These are phyloP conservation scores for Lottia scabra DNA, from an alignment of 2,888 invertebrate genomes.

Conservation along the genomic window DNA sequence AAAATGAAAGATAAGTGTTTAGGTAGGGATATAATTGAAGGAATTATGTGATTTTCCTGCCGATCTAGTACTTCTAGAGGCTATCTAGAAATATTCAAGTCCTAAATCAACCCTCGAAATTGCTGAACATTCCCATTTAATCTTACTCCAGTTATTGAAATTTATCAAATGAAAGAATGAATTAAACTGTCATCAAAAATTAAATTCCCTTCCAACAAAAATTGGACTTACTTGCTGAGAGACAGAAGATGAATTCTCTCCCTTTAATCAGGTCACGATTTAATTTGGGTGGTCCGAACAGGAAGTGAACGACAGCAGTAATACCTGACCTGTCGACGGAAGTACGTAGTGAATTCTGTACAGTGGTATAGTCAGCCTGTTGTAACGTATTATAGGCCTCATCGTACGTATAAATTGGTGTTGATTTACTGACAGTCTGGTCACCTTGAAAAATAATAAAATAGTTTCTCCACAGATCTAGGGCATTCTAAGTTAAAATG, in stretches of 20 bases:
- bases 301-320: conserved; percentile 57
- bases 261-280: conserved; percentile 64
- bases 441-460: not conserved
- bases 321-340: conserved; percentile 52
- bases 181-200: no score
- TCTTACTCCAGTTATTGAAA: no score
- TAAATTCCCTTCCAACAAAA: no score
- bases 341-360: conserved; percentile 35
- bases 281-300: conserved; percentile 71
- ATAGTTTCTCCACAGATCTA: not conserved
- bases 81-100: no score
- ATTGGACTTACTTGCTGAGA: conserved; percentile 70
- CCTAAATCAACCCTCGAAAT: no score
- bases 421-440: not conserved
- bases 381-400: not conserved
- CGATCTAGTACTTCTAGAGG: no score
- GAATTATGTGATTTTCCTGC: no score
- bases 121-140: no score
- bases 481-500: no score
- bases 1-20: no score
- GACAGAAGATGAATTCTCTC: conserved; percentile 70
- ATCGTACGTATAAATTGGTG: not conserved
- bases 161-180: no score
- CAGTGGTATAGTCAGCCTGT: not conserved
- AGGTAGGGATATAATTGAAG: no score